These are phyloP conservation scores for Pitta sordida DNA, from an alignment of 2,113 vertebrate genomes.

Conservation along the genomic window DNA sequence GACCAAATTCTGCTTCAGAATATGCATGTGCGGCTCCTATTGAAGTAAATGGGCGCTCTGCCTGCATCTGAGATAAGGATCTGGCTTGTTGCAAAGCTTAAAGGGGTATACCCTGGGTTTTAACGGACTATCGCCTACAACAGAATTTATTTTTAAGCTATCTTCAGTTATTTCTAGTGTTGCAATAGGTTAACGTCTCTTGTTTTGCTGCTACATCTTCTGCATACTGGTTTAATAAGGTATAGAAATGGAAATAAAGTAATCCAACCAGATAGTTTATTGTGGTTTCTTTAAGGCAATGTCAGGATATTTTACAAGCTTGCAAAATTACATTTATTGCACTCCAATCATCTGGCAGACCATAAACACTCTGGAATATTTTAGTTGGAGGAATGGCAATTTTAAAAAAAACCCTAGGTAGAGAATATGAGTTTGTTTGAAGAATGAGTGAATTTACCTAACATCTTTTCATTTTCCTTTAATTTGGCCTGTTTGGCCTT, in stretches of 20 bases:
- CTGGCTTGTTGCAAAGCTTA: conserved; percentile 38
- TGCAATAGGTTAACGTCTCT: background rate
- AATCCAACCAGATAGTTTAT: background rate
- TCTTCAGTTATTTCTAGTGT: conserved; percentile 9
- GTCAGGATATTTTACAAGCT: conserved; percentile 21
- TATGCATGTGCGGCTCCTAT: background rate
- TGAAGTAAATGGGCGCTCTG: conserved; percentile 32
- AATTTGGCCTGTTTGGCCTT: conserved; percentile 38
- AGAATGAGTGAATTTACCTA: conserved; percentile 32
- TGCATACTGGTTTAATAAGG: background rate
- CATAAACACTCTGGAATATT: conserved; percentile 48
- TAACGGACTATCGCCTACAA: background rate
- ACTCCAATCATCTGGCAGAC: conserved; percentile 31
- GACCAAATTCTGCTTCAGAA: conserved; percentile 17
- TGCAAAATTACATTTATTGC: conserved; percentile 50
- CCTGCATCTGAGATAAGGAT: conserved; percentile 36
- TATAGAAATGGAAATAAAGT: background rate
- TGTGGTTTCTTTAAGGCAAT: conserved; percentile 49
- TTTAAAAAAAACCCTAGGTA: background rate
- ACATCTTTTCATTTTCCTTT: conserved; percentile 45
- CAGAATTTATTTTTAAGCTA: background rate
- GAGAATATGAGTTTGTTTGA: conserved; percentile 57
- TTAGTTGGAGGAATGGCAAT: conserved; percentile 15
- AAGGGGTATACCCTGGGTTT: background rate
- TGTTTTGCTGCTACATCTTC: background rate